Base-by-base conservation (phyloP, 1,140 invertebrate species). In the Choristoneura fumiferana region DNA sequence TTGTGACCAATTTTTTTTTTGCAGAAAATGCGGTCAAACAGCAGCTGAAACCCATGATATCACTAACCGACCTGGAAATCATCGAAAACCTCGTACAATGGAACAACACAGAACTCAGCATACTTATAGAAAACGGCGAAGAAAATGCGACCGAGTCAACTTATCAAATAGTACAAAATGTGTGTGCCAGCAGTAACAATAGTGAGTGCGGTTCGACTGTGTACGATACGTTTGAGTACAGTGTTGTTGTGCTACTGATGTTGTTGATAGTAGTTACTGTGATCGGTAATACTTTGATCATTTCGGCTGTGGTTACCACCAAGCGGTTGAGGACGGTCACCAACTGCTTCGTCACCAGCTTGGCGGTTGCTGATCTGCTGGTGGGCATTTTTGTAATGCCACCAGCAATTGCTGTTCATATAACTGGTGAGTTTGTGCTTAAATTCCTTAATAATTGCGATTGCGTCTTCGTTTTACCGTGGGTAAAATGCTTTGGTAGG, bases 381-480 rank as follows among this genome's bases (percentile, higher is more conserved):
- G 97, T 98, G 0, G 97, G 96, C 0, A 93, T 97, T 38, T 95
- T 97, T 67, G 97, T 99, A 0, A 98, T 98, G 97, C 97, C 97
- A 8, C 95, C 97, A 43, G 96, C 96, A 57, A 96, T 98, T 18
- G 92, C 92, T 43, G 90, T 93, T n/a, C 90, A 92, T 84, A 87
- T 93, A 29, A 92, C 89, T 83, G 92, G 93, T 93, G 75, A 92
- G 92, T 87, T 29, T 29, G 6, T 29, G 22, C 2, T 29, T 29
- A 29, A 6, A n/a, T n/a, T n/a, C 22, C 22, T 29, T 29, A 29
- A 29, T 29, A 29, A 29, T 3, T 29, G n/a, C n/a, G n/a, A n/a
- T n/a, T n/a, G n/a, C n/a, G n/a, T n/a, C n/a, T n/a, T n/a, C n/a
- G n/a, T n/a, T n/a, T n/a, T n/a, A n/a, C n/a, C n/a, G n/a, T n/a